Evolutionary conservation across 1,140 invertebrate species (phyloP).

Genomic region (Heliconius hewitsoni): DNA sequence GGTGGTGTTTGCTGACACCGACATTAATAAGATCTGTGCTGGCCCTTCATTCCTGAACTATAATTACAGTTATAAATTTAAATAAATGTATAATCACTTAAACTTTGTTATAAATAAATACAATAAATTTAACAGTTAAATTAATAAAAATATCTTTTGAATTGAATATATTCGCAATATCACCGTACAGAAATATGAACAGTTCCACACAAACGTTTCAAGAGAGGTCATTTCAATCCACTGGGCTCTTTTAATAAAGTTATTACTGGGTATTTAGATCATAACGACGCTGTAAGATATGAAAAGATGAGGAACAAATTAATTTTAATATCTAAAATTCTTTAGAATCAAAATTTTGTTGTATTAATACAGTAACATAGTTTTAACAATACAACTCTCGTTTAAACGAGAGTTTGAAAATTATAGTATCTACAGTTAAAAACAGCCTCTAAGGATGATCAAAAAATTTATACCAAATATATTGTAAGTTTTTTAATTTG

Average conservation of each 20-base stretch:
- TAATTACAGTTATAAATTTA: no score
- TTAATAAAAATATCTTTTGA: no score
- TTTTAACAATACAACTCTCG: no score
- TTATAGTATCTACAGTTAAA: background rate
- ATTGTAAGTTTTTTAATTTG: slow-evolving; percentile 20
- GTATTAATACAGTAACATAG: no score
- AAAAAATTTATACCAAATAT: slow-evolving; percentile 4
- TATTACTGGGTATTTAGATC: slow-evolving; percentile 42
- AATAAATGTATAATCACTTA: no score
- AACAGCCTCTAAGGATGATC: background rate
- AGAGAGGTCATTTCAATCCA: slow-evolving; percentile 38
- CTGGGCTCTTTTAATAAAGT: slow-evolving; percentile 45
- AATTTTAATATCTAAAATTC: slow-evolving; percentile 32
- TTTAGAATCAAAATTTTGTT: slow-evolving; percentile 12
- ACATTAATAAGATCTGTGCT: no score
- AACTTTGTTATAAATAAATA: no score
- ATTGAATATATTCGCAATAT: no score
- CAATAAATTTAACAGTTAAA: no score
- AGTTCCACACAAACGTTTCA: slow-evolving; percentile 29
- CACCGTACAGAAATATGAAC: no score
- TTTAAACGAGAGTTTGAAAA: slow-evolving; percentile 14
- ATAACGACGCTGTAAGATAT: slow-evolving; percentile 45
- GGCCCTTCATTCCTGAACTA: no score
- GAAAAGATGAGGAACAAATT: slow-evolving; percentile 38
- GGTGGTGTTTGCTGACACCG: no score